phyloP scores from a whole-genome alignment of 2,113 vertebrate species.

The Gavialis gangeticus region DNA sequence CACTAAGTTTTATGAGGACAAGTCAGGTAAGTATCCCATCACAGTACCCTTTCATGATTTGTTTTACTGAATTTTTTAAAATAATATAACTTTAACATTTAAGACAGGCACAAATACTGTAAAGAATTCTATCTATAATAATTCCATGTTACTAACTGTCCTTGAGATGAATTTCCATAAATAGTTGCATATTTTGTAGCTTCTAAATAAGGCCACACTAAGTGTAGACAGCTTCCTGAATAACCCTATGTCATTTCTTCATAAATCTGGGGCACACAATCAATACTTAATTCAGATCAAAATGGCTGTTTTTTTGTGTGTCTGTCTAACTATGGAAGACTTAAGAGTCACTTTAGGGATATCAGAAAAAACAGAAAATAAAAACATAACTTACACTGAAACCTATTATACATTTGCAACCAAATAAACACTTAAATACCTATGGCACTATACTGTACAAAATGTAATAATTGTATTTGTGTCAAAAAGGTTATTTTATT shows the following conservation, averaged over 20 bases:
- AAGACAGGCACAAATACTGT: background rate
- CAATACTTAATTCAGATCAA: background rate
- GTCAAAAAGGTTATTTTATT: background rate
- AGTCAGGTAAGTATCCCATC: too few relatives aligned
- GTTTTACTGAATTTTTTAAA: too few relatives aligned
- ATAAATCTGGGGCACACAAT: background rate
- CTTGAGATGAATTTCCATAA: background rate
- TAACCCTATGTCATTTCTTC: background rate
- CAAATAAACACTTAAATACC: background rate
- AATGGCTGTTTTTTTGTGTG: background rate
- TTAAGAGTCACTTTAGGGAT: background rate
- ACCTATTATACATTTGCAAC: background rate
- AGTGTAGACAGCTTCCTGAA: background rate
- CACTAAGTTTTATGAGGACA: too few relatives aligned
- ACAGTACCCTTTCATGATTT: too few relatives aligned
- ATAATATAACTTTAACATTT: background rate
- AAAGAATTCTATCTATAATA: background rate
- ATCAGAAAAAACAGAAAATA: background rate
- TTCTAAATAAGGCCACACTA: constrained; percentile 8
- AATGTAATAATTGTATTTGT: background rate
- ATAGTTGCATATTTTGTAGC: constrained; percentile 16
- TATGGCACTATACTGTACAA: background rate
- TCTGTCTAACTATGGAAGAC: background rate
- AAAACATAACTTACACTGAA: background rate
- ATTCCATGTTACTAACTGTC: background rate